Conservation (phyloP, 2,113 vertebrate species). For the Labrus mixtus region DNA sequence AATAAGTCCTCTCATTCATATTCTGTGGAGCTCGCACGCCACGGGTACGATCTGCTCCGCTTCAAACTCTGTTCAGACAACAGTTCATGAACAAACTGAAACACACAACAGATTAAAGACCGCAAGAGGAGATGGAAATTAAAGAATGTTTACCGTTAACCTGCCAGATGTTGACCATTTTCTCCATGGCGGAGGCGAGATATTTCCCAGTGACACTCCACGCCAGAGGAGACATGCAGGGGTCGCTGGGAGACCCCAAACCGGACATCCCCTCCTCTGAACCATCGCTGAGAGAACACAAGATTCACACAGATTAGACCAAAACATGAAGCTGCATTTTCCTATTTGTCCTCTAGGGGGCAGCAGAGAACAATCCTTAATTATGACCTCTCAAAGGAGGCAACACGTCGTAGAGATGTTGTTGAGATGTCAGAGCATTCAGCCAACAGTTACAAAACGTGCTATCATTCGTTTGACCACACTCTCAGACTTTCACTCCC, state of each 20-base stretch:
- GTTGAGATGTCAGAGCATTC: background rate
- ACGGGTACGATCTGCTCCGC: background rate
- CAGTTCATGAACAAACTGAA: too few species aligned
- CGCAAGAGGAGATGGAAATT: background rate
- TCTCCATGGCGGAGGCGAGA: constrained; percentile 93
- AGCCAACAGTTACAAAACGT: background rate
- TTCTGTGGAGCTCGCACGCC: constrained; percentile 20
- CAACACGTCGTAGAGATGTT: background rate
- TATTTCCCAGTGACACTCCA: constrained; percentile 97
- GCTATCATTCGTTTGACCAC: too few species aligned
- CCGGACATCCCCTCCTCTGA: constrained; percentile 86
- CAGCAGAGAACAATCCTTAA: background rate
- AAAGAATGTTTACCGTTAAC: constrained; percentile 88
- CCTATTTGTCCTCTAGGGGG: background rate
- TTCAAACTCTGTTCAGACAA: background rate
- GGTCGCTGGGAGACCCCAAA: constrained; percentile 92
- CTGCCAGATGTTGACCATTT: constrained; percentile 98
- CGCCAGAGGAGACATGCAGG: constrained; percentile 89
- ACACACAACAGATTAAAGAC: background rate
- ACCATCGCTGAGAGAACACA: constrained; percentile 83
- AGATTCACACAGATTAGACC: background rate
- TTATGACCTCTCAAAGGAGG: background rate
- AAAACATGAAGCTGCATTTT: background rate
- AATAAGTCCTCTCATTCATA: constrained; percentile 43
- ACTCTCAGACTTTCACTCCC: too few species aligned